Evolutionary conservation across 2,113 vertebrate species (phyloP).

Genomic region (Crotalus horridus): DNA sequence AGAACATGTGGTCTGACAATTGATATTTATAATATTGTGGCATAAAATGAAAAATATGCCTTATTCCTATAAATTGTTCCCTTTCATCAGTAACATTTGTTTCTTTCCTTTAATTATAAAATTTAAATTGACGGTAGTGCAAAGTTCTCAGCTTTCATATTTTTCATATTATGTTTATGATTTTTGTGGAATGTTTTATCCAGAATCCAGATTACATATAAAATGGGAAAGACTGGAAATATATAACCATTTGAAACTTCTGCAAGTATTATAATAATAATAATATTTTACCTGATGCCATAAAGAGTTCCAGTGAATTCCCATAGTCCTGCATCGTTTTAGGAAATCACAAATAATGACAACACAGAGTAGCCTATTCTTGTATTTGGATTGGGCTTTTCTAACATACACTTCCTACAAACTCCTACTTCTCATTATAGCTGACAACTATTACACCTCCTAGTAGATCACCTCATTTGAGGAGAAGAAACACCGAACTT

Average conservation of each 20-base stretch:
- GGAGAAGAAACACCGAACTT: conserved; percentile 33
- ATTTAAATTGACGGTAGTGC: neutral
- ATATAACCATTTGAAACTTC: fast-evolving
- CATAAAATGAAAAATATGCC: neutral
- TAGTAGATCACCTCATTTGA: conserved; percentile 19
- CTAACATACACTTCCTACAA: neutral
- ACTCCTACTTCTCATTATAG: neutral
- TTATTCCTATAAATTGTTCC: neutral
- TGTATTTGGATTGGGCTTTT: fast-evolving
- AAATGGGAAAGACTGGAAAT: neutral
- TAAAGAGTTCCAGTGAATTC: neutral
- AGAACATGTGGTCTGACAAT: neutral
- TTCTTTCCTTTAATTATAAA: neutral
- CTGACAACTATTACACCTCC: neutral
- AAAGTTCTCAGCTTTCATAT: neutral
- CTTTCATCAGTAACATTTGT: neutral
- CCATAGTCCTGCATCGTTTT: fast-evolving
- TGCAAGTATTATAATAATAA: neutral
- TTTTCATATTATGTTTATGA: neutral
- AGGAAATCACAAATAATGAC: neutral
- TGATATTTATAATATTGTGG: neutral
- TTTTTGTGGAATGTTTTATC: neutral
- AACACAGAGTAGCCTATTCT: fast-evolving
- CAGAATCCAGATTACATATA: neutral
- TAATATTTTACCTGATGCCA: neutral